A percentile compares a stretch with the other conserved stretches of the same genome.
Evolutionary conservation across 2,113 vertebrate genomes (phyloP).

Genomic region (Leptocoma aspasia): DNA sequence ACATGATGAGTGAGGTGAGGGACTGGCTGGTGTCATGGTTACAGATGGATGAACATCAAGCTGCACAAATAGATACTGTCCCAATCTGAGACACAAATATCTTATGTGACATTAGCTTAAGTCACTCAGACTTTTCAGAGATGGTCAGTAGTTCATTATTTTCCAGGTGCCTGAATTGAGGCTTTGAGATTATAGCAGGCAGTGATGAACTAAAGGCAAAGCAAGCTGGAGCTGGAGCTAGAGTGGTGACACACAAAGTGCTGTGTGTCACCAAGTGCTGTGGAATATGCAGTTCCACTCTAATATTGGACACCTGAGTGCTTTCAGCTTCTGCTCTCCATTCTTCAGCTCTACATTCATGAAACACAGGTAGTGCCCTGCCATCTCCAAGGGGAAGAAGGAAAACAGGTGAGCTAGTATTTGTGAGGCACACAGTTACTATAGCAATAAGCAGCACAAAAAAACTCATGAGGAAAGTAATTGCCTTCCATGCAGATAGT

Average conservation of each 20-base stretch:
- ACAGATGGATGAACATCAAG: not conserved
- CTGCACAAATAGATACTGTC: not conserved
- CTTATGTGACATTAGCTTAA: not conserved
- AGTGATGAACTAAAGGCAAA: not conserved
- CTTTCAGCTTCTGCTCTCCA: not conserved
- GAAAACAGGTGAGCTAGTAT: not conserved
- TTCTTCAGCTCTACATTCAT: not conserved
- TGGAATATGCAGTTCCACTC: not conserved
- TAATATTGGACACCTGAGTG: not conserved
- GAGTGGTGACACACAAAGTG: not conserved
- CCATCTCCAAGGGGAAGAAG: not conserved
- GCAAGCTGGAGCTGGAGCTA: not conserved
- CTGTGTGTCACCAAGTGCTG: not conserved
- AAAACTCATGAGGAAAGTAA: constrained; percentile 36
- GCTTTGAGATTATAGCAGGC: not conserved
- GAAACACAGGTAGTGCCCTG: not conserved
- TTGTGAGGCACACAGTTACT: constrained; percentile 48
- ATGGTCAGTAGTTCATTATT: not conserved
- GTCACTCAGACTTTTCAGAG: not conserved
- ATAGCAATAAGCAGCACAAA: constrained; percentile 23
- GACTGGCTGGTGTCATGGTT: not conserved
- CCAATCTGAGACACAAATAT: not conserved
- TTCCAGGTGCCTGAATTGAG: not conserved
- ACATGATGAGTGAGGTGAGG: not conserved
- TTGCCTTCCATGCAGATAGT: not conserved